Base-by-base conservation (phyloP, 2,113 vertebrate species). In the Tichodroma muraria region DNA sequence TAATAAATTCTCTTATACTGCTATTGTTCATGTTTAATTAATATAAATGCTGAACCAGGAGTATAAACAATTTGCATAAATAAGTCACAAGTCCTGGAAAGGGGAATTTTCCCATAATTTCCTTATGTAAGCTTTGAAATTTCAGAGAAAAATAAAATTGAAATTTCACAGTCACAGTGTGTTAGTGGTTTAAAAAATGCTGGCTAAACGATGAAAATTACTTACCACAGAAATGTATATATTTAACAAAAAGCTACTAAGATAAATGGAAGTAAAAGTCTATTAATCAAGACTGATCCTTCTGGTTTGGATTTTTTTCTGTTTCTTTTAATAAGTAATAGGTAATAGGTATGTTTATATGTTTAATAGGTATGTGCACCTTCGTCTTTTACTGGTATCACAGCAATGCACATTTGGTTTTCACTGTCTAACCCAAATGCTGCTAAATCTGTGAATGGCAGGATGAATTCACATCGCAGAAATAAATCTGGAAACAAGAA, bases 11-110 rank as follows among this genome's bases (percentile, higher is more conserved):
- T 95, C 42, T 93, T 94, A 88, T 60, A 95, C 89, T 57, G 68
- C 77, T 93, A 84, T 83, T 64, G 13, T 94, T 97, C 90, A 77
- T 96, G 89, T 96, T 88, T 95, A 96, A 96, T 97, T 96, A 97
- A 94, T 52, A 82, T 85, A 97, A 97, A 88, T 87, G 69, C 38
- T 64, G 85, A 90, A 49, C 7, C 63, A 84, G 76, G 76, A 96
- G 85, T 75, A 95, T n/a, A 85, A 95, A 81, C 20, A 63, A 85
- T 47, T 85, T 94, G 21, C 23, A 95, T 63, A 30, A 72, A 69
- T 57, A 77, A 93, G n/a, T 45, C 54, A 96, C 27, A 76, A 82
- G 45, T 82, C 72, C 38, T 71, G 44, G 31, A 83, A 65, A 70
- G 13, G 16, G 8, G 37, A n/a, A 14, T 71, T 82, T 89, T 75